A percentile compares a stretch with the other conserved stretches of the same genome.
Conservation (phyloP, 2,113 vertebrate species). For the Mohoua ochrocephala region DNA sequence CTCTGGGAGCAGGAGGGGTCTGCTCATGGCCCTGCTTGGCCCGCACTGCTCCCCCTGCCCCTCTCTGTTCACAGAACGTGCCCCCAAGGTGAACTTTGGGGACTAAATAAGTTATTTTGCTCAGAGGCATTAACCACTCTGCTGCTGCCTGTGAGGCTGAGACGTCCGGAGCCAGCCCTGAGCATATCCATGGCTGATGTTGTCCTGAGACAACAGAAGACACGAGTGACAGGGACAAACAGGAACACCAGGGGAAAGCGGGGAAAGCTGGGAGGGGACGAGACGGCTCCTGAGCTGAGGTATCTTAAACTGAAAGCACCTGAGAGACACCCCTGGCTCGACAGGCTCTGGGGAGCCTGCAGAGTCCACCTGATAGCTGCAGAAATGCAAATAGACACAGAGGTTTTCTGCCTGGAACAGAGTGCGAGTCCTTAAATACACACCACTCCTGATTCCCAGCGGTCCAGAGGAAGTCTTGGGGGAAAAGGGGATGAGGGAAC, state of each 20-base stretch:
- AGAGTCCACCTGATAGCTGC: background rate
- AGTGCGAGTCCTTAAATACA: background rate
- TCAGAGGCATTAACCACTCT: background rate
- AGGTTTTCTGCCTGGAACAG: background rate
- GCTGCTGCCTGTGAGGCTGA: background rate
- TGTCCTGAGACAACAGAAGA: background rate
- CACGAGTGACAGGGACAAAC: rapidly evolving
- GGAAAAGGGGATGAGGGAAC: background rate
- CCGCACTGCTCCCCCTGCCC: background rate
- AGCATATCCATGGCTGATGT: background rate
- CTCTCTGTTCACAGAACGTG: background rate
- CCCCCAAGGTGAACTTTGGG: background rate
- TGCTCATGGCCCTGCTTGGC: background rate
- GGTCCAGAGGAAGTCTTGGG: background rate
- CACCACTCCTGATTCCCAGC: background rate
- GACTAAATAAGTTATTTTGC: background rate
- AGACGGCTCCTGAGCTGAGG: background rate
- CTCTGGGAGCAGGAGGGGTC: background rate
- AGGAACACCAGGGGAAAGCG: background rate
- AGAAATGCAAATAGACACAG: background rate
- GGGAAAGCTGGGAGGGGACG: background rate
- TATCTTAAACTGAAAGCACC: background rate
- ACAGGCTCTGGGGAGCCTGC: background rate
- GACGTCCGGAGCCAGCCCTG: background rate
- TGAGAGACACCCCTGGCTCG: background rate